A percentile compares a stretch with the other conserved stretches of the same genome.
Evolutionary conservation across 2,113 vertebrate genomes (phyloP).

Genomic region (Pagrus major): DNA sequence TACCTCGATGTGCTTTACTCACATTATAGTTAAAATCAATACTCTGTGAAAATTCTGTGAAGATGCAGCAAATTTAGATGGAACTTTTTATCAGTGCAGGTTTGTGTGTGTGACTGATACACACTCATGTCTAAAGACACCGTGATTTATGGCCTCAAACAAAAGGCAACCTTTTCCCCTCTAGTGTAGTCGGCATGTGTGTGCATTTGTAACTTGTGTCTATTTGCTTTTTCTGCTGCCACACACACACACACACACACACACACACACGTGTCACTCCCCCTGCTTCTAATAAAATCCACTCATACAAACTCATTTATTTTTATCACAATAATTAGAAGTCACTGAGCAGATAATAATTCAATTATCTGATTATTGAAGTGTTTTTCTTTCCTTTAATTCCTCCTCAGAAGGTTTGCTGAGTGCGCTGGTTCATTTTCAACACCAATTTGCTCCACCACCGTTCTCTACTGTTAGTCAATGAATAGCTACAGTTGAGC

Average conservation of each 20-base stretch:
- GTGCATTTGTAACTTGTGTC: background rate
- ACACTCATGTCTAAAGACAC: background rate
- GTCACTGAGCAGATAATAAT: conserved; percentile 44
- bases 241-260: background rate
- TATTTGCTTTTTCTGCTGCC: background rate
- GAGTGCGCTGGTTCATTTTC: conserved; percentile 22
- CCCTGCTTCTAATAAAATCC: background rate
- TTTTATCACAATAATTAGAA: conserved; percentile 53
- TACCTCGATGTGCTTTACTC: background rate
- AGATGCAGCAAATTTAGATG: background rate
- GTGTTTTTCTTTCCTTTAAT: conserved; percentile 37
- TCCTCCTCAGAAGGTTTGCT: conserved; percentile 20
- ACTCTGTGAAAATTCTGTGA: background rate
- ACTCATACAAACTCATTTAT: conserved; percentile 12
- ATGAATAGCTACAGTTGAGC: background rate
- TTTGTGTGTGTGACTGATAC: background rate
- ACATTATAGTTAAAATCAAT: background rate
- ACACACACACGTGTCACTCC: background rate
- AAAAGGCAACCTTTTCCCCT: background rate
- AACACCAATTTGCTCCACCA: conserved; percentile 3
- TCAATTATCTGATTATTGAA: conserved; percentile 44
- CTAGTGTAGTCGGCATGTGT: background rate
- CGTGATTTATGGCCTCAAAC: background rate
- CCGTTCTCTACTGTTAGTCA: conserved; percentile 5
- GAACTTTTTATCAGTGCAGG: too few relatives aligned